Base-by-base conservation (phyloP, 2,888 invertebrate species). In the Plemyria rubiginata region DNA sequence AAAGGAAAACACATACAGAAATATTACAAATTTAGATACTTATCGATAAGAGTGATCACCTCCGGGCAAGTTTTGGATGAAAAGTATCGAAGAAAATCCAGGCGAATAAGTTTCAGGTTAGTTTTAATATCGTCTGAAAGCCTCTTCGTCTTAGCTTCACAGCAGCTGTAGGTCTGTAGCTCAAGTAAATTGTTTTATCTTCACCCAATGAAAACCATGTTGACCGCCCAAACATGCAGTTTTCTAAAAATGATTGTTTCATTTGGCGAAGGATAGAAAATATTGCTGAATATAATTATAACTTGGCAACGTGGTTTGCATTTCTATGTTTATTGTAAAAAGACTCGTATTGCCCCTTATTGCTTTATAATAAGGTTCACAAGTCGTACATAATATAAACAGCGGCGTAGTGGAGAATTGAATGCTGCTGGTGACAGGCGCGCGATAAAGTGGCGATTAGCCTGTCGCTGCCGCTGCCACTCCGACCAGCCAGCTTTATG, bases 381-480 rank as follows among this genome's bases (percentile, higher is more conserved):
- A 61, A 55, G 60, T 58, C 52, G 57, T 67, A 58, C 66, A 62
- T 60, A 69, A 65, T 45, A 65, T 62, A 66, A 60, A 65, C 65
- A 67, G 60, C 62, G 43, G 61, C 50, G 57, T 49, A 62, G 60
- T 63, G 64, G 60, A 55, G 66, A 67, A 81, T 80, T 74, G 81
- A 73, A 66, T 66, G 68, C 82, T 87, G 87, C 68, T 68, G 76
- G 54, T 85, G 88, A 87, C 87, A 88, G 85, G 67, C 70, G 62
- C 41, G 75, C 84, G 87, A 86, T 86, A 81, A 81, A 85, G 87
- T 85, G 85, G 77, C 84, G 87, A 87, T 88, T 87, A 86, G 88
- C 87, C 87, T 77, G 81, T 82, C 85, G 82, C 87, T 80, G 87
- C 84, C 85, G 74, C 70, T 73, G 68, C 72, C 73, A 78, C 78